Conservation (phyloP, 2,113 vertebrate species). For the Cottus gobio region DNA sequence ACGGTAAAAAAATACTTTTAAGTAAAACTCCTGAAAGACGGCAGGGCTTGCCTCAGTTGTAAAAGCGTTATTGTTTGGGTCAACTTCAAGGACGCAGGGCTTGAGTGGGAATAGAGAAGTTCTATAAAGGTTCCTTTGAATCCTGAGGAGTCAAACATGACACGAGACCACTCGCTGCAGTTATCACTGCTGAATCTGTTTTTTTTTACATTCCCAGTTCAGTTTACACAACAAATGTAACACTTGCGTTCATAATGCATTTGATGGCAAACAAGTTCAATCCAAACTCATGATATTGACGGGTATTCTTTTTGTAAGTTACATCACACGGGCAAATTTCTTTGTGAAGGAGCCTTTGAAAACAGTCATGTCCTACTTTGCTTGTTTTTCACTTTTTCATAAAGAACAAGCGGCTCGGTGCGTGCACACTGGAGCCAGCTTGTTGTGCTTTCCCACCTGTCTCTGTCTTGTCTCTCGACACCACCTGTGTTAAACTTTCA, state of each 20-base stretch:
- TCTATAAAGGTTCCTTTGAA: background rate
- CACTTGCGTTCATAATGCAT: too few species aligned
- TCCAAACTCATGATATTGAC: background rate
- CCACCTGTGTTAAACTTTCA: conserved; percentile 60
- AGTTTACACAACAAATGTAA: background rate
- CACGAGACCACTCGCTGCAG: background rate
- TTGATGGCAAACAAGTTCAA: background rate
- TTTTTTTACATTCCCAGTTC: background rate
- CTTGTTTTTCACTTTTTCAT: background rate
- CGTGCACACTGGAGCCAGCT: background rate
- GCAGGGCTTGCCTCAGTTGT: too few species aligned
- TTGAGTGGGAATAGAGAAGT: background rate
- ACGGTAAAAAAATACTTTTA: too few species aligned
- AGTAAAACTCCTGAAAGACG: too few species aligned
- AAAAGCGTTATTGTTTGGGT: conserved; percentile 1
- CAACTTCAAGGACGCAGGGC: background rate
- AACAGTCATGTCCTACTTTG: background rate
- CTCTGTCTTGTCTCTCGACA: conserved; percentile 43
- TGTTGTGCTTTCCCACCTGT: conserved; percentile 35
- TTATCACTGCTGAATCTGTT: background rate
- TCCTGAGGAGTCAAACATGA: too few species aligned
- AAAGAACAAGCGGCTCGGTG: background rate
- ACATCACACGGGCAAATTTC: too few species aligned
- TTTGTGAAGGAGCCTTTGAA: background rate
- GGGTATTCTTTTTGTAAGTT: background rate